Conservation (phyloP, 2,888 invertebrate genomes). For the Auanema sp. region DNA sequence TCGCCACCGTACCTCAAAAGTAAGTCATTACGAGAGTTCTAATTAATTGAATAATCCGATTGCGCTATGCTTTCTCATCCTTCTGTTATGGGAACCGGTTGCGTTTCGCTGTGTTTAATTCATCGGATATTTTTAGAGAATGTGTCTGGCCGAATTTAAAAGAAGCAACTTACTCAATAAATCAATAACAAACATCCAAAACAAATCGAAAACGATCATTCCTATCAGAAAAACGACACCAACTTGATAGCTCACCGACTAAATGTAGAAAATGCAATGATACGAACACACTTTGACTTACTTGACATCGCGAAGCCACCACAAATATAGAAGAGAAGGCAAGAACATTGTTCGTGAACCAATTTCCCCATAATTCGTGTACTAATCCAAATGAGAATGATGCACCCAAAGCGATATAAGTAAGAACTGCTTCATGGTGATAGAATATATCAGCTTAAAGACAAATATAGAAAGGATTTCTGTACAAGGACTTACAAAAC, state of each 20-base stretch:
- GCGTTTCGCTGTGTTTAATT: background rate
- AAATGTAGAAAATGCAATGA: constrained; percentile 8
- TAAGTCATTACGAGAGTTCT: background rate
- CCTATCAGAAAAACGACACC: constrained; percentile 37
- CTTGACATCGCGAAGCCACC: constrained; percentile 38
- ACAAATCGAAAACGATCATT: constrained; percentile 41
- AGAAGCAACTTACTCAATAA: constrained; percentile 33
- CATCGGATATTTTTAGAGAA: background rate
- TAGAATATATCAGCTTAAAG: constrained; percentile 46
- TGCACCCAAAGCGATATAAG: constrained; percentile 29
- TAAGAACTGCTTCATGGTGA: constrained; percentile 46
- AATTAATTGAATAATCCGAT: background rate
- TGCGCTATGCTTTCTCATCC: background rate
- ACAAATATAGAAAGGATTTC: background rate
- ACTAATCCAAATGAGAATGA: constrained; percentile 38
- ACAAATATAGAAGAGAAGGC: constrained; percentile 46
- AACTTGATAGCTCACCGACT: constrained; percentile 44
- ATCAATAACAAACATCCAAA: constrained; percentile 47
- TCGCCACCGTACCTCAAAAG: constrained; percentile 35
- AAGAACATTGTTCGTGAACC: constrained; percentile 45
- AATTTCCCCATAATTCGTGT: constrained; percentile 38
- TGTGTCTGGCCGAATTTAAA: background rate
- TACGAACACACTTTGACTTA: background rate
- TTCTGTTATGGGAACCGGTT: background rate
- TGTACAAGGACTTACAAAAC: constrained; percentile 24